Conservation (phyloP, 2,113 vertebrate genomes). For the Festucalex cinctus region DNA sequence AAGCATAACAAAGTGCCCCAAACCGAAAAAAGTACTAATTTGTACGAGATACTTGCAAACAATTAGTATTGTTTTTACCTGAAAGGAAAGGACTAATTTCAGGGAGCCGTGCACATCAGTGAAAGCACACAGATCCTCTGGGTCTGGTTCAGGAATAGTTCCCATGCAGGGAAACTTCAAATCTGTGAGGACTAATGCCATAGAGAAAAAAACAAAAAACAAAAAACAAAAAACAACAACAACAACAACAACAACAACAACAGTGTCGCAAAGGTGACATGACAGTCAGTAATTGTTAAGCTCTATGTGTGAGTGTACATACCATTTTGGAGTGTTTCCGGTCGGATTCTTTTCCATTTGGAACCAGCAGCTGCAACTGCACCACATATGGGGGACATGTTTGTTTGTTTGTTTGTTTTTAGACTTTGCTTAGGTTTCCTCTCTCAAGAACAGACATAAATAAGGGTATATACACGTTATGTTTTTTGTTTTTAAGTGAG, state of each 20-base stretch:
- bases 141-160: slow-evolving; percentile 40
- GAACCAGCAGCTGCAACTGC: slow-evolving; percentile 66
- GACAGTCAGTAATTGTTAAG: background rate
- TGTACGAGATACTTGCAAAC: background rate
- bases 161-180: slow-evolving; percentile 22
- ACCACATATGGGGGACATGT: slow-evolving; percentile 8
- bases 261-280: background rate
- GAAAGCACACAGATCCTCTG: slow-evolving; percentile 58
- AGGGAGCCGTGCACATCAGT: slow-evolving; percentile 51
- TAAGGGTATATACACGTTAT: background rate
- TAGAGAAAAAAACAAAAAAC: background rate
- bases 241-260: too few relatives aligned
- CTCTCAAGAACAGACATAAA: background rate
- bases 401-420: too few relatives aligned
- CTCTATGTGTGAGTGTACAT: slow-evolving; percentile 1
- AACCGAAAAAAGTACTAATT: background rate
- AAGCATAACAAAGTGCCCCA: background rate
- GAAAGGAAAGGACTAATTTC: slow-evolving; percentile 53
- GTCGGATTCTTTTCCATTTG: slow-evolving; percentile 49
- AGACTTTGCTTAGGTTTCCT: background rate
- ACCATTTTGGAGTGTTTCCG: slow-evolving; percentile 52
- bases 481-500: background rate
- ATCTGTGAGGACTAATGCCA: slow-evolving; percentile 25
- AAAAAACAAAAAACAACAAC: background rate
- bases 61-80: slow-evolving; percentile 32